Conservation (phyloP, 2,888 invertebrate species). For the Venustoraphidia nigricollis region DNA sequence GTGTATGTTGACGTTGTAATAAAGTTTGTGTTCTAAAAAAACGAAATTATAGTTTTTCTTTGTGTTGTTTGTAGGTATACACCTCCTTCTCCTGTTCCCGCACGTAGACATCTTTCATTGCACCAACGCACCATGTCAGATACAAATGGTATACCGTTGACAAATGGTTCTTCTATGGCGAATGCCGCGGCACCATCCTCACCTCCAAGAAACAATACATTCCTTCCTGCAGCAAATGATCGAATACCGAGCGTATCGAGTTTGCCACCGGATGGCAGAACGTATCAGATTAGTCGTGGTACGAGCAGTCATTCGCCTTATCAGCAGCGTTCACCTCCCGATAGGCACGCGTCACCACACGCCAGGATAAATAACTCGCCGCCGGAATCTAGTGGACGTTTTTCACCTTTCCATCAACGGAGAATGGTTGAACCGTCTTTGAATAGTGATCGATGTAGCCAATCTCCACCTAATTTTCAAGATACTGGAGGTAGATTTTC, state of each 20-base stretch:
- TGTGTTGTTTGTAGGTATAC: conserved; percentile 2
- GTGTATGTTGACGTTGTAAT: too few species aligned
- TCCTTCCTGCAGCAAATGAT: conserved; percentile 7
- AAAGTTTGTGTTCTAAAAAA: not conserved
- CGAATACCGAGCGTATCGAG: conserved; percentile 1
- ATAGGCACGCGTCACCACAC: not conserved
- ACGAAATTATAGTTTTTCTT: conserved; percentile 2
- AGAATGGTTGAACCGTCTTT: not conserved
- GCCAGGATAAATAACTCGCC: conserved; percentile 5
- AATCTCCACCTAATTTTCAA: conserved; percentile 4
- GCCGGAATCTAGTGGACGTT: conserved; percentile 13
- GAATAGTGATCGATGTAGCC: conserved; percentile 1
- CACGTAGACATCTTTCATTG: not conserved
- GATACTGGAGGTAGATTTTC: conserved; percentile 4
- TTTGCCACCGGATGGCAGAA: conserved; percentile 6
- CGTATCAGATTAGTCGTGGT: not conserved
- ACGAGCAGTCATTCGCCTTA: not conserved
- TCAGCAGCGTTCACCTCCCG: conserved; percentile 1
- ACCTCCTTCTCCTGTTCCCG: not conserved
- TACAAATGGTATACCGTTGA: not conserved
- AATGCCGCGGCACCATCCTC: conserved; percentile 11
- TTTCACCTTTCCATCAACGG: conserved; percentile 6
- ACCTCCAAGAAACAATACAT: conserved; percentile 1
- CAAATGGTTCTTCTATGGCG: not conserved
- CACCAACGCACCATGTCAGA: not conserved